Conservation (phyloP, 2,113 vertebrate genomes). For the Gallinago paraguaiae region DNA sequence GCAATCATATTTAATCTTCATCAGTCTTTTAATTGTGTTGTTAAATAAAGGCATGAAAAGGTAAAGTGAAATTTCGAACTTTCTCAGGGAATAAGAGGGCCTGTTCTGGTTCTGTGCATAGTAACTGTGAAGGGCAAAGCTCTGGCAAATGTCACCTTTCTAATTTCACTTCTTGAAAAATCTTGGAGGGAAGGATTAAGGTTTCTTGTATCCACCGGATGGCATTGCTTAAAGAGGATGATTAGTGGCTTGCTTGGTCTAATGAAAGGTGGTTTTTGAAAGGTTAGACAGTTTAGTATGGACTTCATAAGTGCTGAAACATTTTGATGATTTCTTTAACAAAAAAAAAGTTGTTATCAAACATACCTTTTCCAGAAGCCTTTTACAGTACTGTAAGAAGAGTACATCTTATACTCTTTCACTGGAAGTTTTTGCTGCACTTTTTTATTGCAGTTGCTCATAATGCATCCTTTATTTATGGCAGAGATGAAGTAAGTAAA, state of each 20-base stretch:
- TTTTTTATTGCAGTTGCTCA: not conserved
- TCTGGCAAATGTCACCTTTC: slow-evolving; percentile 4
- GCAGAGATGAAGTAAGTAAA: not conserved
- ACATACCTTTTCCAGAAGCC: not conserved
- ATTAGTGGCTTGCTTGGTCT: not conserved
- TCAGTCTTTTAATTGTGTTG: not conserved
- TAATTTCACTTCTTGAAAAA: not conserved
- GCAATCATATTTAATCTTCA: not conserved
- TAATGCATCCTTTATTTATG: not conserved
- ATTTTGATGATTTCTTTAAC: not conserved
- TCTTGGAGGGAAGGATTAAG: not conserved
- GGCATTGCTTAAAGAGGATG: not conserved
- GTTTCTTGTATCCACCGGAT: not conserved
- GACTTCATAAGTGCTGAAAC: not conserved
- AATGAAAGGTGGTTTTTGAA: not conserved
- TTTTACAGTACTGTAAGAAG: not conserved
- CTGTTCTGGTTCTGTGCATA: not conserved
- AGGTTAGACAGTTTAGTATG: not conserved
- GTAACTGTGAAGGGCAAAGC: not conserved
- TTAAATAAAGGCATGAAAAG: not conserved
- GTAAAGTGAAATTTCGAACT: not conserved
- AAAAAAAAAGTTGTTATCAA: not conserved
- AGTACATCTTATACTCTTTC: not conserved
- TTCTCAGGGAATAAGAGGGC: not conserved
- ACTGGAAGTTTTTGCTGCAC: not conserved